phyloP scores from a whole-genome alignment of 2,113 vertebrate genomes.

The Chionis minor region DNA sequence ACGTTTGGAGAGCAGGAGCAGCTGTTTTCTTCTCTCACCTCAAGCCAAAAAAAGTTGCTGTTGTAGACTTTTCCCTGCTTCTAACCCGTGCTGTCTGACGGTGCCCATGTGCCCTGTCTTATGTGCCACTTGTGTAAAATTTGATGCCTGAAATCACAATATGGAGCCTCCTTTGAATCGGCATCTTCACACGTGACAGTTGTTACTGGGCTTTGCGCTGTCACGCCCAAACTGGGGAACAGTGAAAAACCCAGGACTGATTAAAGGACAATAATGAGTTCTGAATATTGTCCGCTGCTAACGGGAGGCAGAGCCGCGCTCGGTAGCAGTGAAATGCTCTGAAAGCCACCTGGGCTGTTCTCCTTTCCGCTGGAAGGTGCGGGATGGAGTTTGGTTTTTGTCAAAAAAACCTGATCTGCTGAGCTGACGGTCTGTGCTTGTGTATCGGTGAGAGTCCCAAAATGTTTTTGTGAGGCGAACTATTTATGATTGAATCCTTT shows the following conservation, averaged over 20 bases:
- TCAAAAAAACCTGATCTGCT: slow-evolving; percentile 1
- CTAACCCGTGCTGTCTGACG: background rate
- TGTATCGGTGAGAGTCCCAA: background rate
- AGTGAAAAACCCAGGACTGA: background rate
- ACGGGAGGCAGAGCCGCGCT: background rate
- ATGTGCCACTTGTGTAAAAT: background rate
- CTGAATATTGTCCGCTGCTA: background rate
- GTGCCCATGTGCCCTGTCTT: background rate
- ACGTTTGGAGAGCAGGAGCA: background rate
- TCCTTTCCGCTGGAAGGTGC: background rate
- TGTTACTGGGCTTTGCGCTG: background rate
- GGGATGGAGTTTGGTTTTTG: background rate
- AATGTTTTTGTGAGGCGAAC: fast-evolving
- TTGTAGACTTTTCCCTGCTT: background rate
- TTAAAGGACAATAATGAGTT: background rate
- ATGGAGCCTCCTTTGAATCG: background rate
- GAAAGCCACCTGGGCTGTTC: background rate
- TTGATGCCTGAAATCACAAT: background rate
- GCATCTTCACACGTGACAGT: background rate
- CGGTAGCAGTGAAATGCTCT: background rate
- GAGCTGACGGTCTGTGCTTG: background rate
- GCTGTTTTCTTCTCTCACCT: background rate
- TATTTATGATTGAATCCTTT: background rate
- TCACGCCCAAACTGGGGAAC: fast-evolving
- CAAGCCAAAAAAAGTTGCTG: background rate